phyloP scores from a whole-genome alignment of 2,888 invertebrate species.

The Parelbella ahira region DNA sequence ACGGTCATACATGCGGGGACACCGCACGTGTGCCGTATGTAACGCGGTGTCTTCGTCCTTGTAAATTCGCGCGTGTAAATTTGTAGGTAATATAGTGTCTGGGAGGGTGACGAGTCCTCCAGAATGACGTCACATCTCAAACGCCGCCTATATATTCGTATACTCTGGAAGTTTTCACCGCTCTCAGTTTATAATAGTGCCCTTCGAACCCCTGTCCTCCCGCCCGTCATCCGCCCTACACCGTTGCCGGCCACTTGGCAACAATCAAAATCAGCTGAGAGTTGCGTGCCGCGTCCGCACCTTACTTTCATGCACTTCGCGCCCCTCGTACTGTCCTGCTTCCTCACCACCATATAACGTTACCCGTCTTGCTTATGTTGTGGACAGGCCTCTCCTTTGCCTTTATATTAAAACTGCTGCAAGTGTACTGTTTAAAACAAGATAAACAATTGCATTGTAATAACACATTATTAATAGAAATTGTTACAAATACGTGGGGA shows the following conservation, averaged over 20 bases:
- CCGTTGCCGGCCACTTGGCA: constrained; percentile 33
- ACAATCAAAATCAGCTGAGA: constrained; percentile 40
- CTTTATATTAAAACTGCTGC: constrained; percentile 13
- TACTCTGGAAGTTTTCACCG: constrained; percentile 35
- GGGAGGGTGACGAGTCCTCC: no score
- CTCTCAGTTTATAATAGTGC: constrained; percentile 31
- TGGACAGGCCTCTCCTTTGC: constrained; percentile 24
- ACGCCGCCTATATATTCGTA: constrained; percentile 36
- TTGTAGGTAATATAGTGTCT: no score
- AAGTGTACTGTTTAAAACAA: not conserved
- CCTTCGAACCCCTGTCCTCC: constrained; percentile 10
- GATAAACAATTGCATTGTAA: not conserved
- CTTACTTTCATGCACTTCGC: constrained; percentile 4
- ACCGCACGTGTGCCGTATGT: no score
- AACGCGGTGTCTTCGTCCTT: no score
- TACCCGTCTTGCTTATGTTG: no score
- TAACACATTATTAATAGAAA: no score
- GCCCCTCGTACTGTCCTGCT: no score
- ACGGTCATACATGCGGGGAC: no score
- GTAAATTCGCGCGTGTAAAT: no score
- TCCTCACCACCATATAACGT: no score
- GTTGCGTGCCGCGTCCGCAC: constrained; percentile 12
- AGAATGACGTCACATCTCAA: constrained; percentile 33
- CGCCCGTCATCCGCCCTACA: not conserved
- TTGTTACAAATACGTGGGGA: no score